Percentiles rank a stretch among this genome's conserved stretches.
Evolutionary conservation across 2,113 vertebrate species (phyloP).

Genomic region (Rhinogobius similis): DNA sequence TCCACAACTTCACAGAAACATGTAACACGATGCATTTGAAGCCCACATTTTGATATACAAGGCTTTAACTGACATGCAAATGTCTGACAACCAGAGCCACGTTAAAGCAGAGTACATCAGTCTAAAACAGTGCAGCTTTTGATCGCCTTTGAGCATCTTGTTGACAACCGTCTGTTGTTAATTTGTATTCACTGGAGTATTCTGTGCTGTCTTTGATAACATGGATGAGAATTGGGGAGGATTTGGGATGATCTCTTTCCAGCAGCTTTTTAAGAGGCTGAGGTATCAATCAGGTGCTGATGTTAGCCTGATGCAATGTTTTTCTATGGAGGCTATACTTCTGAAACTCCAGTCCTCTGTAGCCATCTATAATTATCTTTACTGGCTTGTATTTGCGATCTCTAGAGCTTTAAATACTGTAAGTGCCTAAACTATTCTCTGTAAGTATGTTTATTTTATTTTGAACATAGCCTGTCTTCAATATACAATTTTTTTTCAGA

Average conservation of each 20-base stretch:
- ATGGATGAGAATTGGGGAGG: conserved; percentile 57
- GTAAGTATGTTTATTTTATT: too few species aligned
- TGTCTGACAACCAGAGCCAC: conserved; percentile 10
- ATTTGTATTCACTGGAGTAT: conserved; percentile 59
- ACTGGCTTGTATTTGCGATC: conserved; percentile 9
- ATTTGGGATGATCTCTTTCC: conserved; percentile 52
- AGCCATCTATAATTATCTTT: conserved; percentile 30
- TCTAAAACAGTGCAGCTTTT: conserved; percentile 41
- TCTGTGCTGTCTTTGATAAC: conserved; percentile 48
- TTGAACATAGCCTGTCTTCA: too few species aligned
- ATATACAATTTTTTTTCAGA: too few species aligned
- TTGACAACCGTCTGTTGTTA: conserved; percentile 40
- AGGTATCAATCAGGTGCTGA: conserved; percentile 73
- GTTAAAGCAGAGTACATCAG: conserved; percentile 50
- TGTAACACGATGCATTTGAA: conserved; percentile 5
- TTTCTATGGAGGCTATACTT: conserved; percentile 40
- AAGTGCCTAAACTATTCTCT: neutral
- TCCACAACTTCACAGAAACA: neutral
- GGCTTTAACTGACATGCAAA: conserved; percentile 27
- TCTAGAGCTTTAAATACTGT: neutral
- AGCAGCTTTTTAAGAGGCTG: conserved; percentile 54
- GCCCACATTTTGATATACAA: conserved; percentile 20
- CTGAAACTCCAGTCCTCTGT: conserved; percentile 29
- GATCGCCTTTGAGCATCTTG: conserved; percentile 49
- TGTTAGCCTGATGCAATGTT: conserved; percentile 72